Percentiles rank a stretch among this genome's conserved stretches.
These are phyloP conservation scores for Hypomecis atomaria DNA, from an alignment of 2,888 invertebrate genomes.

Conservation along the genomic window DNA sequence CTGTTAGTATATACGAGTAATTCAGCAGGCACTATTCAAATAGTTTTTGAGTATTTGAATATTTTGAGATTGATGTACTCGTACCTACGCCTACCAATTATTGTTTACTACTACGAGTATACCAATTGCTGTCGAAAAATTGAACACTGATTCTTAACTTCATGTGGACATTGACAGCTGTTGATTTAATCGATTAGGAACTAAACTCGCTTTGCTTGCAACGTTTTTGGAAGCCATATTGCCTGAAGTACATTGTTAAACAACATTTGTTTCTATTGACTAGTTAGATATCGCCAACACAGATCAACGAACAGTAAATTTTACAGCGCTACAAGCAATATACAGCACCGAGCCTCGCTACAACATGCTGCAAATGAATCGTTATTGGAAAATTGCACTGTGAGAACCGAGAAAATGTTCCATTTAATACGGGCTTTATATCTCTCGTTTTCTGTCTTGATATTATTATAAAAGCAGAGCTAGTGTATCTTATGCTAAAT, in stretches of 20 bases:
- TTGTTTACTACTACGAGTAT: too few relatives aligned
- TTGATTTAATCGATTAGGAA: too few relatives aligned
- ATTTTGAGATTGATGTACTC: too few relatives aligned
- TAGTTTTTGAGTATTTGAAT: too few relatives aligned
- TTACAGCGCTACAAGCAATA: constrained; percentile 26
- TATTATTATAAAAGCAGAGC: constrained; percentile 14
- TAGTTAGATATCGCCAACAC: constrained; percentile 23
- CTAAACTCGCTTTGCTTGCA: not conserved
- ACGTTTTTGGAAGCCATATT: not conserved
- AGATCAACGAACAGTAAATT: constrained; percentile 26
- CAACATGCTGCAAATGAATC: constrained; percentile 28
- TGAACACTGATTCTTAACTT: too few relatives aligned
- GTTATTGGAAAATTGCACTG: constrained; percentile 35
- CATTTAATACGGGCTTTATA: not conserved
- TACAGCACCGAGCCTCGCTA: constrained; percentile 24
- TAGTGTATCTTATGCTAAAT: constrained; percentile 20
- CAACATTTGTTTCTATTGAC: constrained; percentile 30
- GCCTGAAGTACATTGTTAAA: not conserved
- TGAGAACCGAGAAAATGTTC: constrained; percentile 13
- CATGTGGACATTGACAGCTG: too few relatives aligned
- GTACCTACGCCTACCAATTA: too few relatives aligned
- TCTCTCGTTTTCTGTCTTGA: constrained; percentile 1
- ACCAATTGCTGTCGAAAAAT: too few relatives aligned
- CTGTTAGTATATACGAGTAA: too few relatives aligned
- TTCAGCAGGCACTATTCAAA: too few relatives aligned